Evolutionary conservation across 2,113 vertebrate genomes (phyloP).

Genomic region (Uria aalge): DNA sequence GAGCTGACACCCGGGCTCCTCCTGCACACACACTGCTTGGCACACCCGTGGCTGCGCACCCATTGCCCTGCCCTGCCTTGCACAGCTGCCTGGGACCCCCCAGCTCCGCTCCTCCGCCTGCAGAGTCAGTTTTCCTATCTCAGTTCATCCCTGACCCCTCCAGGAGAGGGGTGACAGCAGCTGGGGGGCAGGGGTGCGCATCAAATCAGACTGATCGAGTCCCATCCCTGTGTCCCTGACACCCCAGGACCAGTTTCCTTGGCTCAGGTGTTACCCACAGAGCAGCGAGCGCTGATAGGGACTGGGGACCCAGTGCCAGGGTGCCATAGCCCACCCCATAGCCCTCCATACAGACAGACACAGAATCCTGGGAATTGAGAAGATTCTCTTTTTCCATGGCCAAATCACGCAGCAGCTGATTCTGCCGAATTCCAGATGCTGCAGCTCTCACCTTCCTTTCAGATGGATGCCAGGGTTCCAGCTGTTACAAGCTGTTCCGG

Average conservation of each 20-base stretch:
- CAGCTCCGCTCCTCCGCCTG: too few relatives aligned
- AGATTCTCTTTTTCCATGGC: not conserved
- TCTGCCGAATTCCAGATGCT: not conserved
- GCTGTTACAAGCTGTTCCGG: not conserved
- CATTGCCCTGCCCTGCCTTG: not conserved
- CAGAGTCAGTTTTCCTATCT: not conserved
- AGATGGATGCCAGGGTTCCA: not conserved
- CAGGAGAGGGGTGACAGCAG: not conserved
- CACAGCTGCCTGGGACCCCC: not conserved
- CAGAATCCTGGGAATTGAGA: not conserved
- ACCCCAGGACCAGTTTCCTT: not conserved
- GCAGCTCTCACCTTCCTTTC: not conserved
- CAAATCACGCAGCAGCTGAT: not conserved
- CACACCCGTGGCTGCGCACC: too few relatives aligned
- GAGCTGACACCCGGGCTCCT: accelerated
- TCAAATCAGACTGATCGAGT: accelerated
- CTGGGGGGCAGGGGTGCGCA: too few relatives aligned
- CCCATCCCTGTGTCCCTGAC: too few relatives aligned
- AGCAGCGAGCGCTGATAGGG: accelerated
- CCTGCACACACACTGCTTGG: accelerated
- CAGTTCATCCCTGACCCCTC: not conserved
- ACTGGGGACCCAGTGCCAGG: too few relatives aligned
- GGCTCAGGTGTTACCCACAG: not conserved
- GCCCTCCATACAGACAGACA: not conserved
- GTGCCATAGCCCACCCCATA: not conserved